phyloP scores from a whole-genome alignment of 2,113 vertebrate species.

The Grallaria varia region DNA sequence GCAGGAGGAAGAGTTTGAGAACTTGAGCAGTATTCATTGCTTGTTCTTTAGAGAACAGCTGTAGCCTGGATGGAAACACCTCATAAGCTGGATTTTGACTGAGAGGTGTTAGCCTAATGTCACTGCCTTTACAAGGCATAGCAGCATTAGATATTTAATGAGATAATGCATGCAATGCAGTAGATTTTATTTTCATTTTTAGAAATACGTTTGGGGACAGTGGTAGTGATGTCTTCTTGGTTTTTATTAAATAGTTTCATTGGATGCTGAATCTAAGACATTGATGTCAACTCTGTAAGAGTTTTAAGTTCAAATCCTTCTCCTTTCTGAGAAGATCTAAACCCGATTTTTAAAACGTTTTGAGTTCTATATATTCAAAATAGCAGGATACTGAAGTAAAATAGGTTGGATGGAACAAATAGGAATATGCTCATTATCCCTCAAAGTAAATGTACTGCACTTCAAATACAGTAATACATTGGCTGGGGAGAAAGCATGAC shows the following conservation, averaged over 20 bases:
- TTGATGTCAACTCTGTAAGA: not conserved
- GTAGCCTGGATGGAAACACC: not conserved
- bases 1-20: not conserved
- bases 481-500: not conserved
- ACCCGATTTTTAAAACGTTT: not conserved
- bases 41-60: not conserved
- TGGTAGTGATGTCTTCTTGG: not conserved
- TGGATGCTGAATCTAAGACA: not conserved
- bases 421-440: not conserved
- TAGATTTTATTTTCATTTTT: not conserved
- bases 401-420: not conserved
- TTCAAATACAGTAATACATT: not conserved
- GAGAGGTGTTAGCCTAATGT: not conserved
- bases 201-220: not conserved
- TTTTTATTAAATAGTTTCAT: not conserved
- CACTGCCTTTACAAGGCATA: not conserved
- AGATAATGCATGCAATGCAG: not conserved
- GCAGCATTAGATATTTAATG: not conserved
- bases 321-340: not conserved
- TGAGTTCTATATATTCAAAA: not conserved
- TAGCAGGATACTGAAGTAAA: not conserved
- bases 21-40: not conserved
- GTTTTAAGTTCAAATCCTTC: not conserved
- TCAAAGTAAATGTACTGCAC: not conserved
- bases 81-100: not conserved